These are phyloP conservation scores for Verasper variegatus DNA, from an alignment of 2,113 vertebrate species.

Conservation along the genomic window DNA sequence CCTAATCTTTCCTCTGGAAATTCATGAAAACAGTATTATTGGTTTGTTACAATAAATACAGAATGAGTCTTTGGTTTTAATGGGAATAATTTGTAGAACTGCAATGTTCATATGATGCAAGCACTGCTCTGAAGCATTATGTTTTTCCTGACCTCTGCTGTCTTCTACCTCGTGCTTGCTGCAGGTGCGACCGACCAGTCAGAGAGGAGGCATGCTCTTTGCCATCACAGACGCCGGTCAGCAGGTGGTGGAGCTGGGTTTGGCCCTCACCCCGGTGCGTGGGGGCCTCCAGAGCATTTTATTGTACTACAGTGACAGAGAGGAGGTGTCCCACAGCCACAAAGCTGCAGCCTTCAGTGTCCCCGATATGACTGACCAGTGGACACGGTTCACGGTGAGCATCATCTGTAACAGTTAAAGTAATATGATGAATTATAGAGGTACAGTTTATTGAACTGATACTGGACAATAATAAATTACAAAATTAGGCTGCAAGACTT, in stretches of 20 bases:
- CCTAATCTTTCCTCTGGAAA: too few relatives aligned
- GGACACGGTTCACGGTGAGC: slow-evolving; percentile 87
- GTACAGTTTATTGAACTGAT: too few relatives aligned
- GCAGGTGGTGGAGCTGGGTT: slow-evolving; percentile 91
- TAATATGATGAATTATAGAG: not conserved
- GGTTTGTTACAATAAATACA: not conserved
- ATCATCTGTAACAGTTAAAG: not conserved
- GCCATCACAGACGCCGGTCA: slow-evolving; percentile 92
- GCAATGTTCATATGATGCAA: not conserved
- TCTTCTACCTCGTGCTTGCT: not conserved
- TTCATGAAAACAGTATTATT: not conserved
- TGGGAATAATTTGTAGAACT: not conserved
- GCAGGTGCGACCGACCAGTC: slow-evolving; percentile 79
- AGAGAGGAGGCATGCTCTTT: slow-evolving; percentile 89
- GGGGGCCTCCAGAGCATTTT: slow-evolving; percentile 87
- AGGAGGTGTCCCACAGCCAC: slow-evolving; percentile 79
- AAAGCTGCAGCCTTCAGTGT: slow-evolving; percentile 91
- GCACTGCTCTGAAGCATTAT: too few relatives aligned
- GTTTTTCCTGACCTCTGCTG: not conserved
- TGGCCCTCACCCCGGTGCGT: slow-evolving; percentile 86
- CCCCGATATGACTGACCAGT: slow-evolving; percentile 90
- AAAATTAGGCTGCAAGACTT: too few relatives aligned
- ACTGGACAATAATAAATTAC: too few relatives aligned
- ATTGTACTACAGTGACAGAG: slow-evolving; percentile 90
- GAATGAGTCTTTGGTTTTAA: too few relatives aligned